These are phyloP conservation scores for Octodonta nipae DNA, from an alignment of 2,888 invertebrate species.

Conservation along the genomic window DNA sequence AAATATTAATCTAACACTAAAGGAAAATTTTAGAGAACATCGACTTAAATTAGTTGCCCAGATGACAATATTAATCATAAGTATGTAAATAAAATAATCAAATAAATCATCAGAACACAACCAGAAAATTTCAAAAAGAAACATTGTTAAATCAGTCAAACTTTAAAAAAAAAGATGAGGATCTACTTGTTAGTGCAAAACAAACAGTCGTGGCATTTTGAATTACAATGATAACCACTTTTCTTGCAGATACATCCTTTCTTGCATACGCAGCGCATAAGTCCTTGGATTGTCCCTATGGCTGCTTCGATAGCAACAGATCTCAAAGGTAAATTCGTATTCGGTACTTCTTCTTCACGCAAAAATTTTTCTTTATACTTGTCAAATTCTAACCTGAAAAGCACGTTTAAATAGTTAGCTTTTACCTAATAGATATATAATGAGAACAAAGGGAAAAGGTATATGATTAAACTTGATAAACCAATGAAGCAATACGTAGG, in stretches of 20 bases:
- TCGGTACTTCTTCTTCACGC: not conserved
- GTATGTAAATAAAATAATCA: constrained; percentile 3
- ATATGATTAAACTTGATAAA: not conserved
- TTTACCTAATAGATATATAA: not conserved
- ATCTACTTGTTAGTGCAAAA: constrained; percentile 4
- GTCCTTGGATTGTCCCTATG: not conserved
- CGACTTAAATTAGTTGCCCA: constrained; percentile 4
- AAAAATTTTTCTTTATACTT: not conserved
- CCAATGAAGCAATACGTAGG: not conserved
- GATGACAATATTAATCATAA: constrained; percentile 3
- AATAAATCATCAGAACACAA: constrained; percentile 2
- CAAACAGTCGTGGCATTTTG: too few relatives aligned
- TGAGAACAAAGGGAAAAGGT: not conserved
- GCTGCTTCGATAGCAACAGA: not conserved
- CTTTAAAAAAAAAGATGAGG: constrained; percentile 2
- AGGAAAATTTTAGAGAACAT: not conserved
- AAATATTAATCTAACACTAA: constrained; percentile 3
- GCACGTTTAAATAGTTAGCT: not conserved
- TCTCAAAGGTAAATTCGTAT: too few relatives aligned
- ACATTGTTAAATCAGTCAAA: not conserved
- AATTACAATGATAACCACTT: constrained; percentile 3
- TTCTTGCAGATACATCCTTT: constrained; percentile 2
- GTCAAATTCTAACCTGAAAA: not conserved
- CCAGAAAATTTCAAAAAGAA: constrained; percentile 2
- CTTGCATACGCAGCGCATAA: constrained; percentile 1